Evolutionary conservation across 1,140 invertebrate genomes (phyloP), one percentile per base, ranked within the genome.

Genomic region (Lordiphosa stackelbergi): DNA sequence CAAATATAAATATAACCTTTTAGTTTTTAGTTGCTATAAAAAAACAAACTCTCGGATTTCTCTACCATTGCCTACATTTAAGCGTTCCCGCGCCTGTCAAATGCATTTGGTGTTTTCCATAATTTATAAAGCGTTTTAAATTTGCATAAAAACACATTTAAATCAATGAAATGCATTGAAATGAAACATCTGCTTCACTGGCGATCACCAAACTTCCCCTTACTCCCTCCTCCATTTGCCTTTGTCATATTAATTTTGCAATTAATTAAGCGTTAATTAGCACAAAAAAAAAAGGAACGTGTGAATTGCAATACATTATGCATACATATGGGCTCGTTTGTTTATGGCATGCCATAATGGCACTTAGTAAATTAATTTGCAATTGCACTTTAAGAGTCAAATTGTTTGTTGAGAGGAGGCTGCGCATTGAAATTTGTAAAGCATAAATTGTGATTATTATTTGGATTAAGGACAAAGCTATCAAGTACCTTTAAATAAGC

Each of bases 221-320:
- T 19, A 19, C 19, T 19, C 19, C 38, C 16, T 10, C 2, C 28
- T 36, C 24, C 58, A 55, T 53, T 53, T 57, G 45, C 52, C 54
- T 56, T 63, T 53, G 58, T 41, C 58, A 74, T 59, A 75, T 74
- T 68, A 71, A 71, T 81, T 70, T 55, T 70, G 71, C 75, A 81
- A 70, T 79, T 81, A 79, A 79, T 79, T 75, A 79, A 74, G 52
- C 49, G 75, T 79, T 79, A 79, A 79, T 79, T 79, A 73, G 66
- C 71, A 69, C 59, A 55, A 81, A 81, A 71, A 5, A 19, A 43
- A 71, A 5, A 19, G 19, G 9, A 43, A 16, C 22, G 42, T 46
- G 24, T 46, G 24, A 46, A 5, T 31, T 6, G 24, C 13, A 71
- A 73, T 73, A 83, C 73, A 79, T 79, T 81, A 83, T 64, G 62